Base-by-base conservation (phyloP, 2,113 vertebrate genomes). In the Ailuropoda melanoleuca region DNA sequence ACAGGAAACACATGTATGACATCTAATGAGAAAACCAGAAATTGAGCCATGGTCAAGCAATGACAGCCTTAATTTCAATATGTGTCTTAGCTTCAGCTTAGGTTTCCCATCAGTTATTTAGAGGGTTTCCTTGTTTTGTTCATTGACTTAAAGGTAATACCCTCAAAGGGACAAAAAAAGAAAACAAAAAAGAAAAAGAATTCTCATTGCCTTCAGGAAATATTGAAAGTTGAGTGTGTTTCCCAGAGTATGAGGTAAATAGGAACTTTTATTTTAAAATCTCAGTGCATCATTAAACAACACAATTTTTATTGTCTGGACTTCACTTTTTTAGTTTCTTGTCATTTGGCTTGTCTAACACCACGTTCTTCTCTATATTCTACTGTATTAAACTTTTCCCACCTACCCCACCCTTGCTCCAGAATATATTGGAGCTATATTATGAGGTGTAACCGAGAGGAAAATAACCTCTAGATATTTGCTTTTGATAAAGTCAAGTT, bases 401-500 rank as follows among this genome's bases (percentile, higher is more conserved):
- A 60, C 46, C 24, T 46, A 37, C 53, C 13, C 7, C 14, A 23
- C 14, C 24, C 56, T 23, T 29, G 18, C 31, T 17, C 23, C 68
- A 78, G 37, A 88, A 97, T 84, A 46, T 92, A 97, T 93, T 97
- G 85, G 43, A 98, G 97, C 91, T 97, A 26, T 83, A 92, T 98
- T 58, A 74, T 46, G 34, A 96, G 96, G 93, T 94, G 75, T 97
- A 98, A 89, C 83, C 94, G 93, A 97, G 60, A 96, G 93, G 97
- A 96, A 98, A 98, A 95, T 98, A 98, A 97, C 95, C 96, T 97
- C 93, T 97, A 98, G 90, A 90, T 64, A 55, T 97, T 98, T 98
- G 92, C 93, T 98, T 98, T 98, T 98, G 95, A 90, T 98, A 97
- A 98, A 98, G 93, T 98, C 96, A 97, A 86, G 82, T 92, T 98